Percentiles rank a stretch among this genome's conserved stretches.
Evolutionary conservation across 2,888 invertebrate species (phyloP).

Genomic region (Nemoura dubitans): DNA sequence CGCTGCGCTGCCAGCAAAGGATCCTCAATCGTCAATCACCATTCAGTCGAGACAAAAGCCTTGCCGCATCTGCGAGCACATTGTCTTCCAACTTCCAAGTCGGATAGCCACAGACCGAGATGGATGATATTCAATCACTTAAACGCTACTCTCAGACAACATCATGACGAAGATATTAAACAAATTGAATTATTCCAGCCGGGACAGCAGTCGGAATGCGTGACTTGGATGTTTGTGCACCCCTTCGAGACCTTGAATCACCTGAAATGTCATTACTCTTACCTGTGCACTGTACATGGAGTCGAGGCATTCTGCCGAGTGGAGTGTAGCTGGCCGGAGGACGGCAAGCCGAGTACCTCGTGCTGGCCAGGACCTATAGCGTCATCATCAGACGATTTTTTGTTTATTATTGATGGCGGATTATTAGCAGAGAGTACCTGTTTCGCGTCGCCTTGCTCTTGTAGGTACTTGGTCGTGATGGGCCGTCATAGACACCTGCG

Average conservation of each 20-base stretch:
- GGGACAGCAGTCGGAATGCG: neutral
- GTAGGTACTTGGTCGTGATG: neutral
- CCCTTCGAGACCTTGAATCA: slow-evolving; percentile 30
- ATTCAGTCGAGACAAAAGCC: neutral
- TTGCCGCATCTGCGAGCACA: neutral
- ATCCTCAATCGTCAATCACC: neutral
- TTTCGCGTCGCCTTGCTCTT: neutral
- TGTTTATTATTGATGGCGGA: neutral
- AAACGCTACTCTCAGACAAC: neutral
- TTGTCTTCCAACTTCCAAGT: neutral
- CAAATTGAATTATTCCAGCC: neutral
- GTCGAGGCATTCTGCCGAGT: neutral
- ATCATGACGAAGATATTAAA: slow-evolving; percentile 2
- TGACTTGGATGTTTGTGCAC: neutral
- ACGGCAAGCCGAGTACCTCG: neutral
- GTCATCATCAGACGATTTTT: neutral
- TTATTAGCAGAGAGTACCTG: neutral
- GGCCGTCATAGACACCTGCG: neutral
- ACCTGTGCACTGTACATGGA: slow-evolving; percentile 9
- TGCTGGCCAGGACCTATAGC: neutral
- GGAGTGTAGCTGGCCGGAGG: neutral
- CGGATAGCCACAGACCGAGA: neutral
- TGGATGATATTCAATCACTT: neutral
- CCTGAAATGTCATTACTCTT: slow-evolving; percentile 41
- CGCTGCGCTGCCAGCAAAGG: neutral